Evolutionary conservation across 2,797 vertebrate genomes (phyloP), one percentile per base, ranked within the genome.

Genomic region (Sebastes trivittatus): DNA sequence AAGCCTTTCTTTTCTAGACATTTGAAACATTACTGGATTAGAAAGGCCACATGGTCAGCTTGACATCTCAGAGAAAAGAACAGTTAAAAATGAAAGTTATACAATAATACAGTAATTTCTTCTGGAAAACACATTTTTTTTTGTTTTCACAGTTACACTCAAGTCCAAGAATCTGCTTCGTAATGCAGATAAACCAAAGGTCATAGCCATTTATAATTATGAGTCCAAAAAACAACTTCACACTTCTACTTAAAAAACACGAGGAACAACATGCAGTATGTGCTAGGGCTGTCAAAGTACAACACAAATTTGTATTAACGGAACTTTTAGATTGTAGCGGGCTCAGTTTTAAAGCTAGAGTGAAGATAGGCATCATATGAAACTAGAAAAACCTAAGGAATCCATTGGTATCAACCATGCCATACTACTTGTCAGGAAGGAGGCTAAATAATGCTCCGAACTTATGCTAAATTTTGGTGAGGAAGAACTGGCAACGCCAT

Each of bases 381-480:
- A 18, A 7, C 6, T 18, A 18, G 0, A 46, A 46, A 46, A 7
- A 46, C 6, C 16, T 16, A 1, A 46, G 42, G 42, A 46, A 46
- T 46, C 42, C 42, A 46, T 6, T 42, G 38, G 42, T 46, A 46
- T 2, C 34, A 11, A 36, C 36, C 42, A 46, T 42, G 38, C 0
- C 42, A 18, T 18, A 46, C 42, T 46, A 18, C 16, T 46, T 46
- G 16, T 46, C 42, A 18, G 13, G 16, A 18, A 18, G 16, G 42
- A 1, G 16, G 42, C 0, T 46, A 46, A 46, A 46, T 46, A 18
- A 46, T 0, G 16, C 42, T 46, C 16, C 16, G 0, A 46, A 46
- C 42, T 2, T 18, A 7, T 0, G 42, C 38, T 0, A 18, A 0
- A 16, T 42, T 42, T 42, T 42, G 14, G 38, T 42, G 38, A 42